Evolutionary conservation across 2,797 vertebrate genomes (phyloP).

Genomic region (Trichosurus vulpecula): DNA sequence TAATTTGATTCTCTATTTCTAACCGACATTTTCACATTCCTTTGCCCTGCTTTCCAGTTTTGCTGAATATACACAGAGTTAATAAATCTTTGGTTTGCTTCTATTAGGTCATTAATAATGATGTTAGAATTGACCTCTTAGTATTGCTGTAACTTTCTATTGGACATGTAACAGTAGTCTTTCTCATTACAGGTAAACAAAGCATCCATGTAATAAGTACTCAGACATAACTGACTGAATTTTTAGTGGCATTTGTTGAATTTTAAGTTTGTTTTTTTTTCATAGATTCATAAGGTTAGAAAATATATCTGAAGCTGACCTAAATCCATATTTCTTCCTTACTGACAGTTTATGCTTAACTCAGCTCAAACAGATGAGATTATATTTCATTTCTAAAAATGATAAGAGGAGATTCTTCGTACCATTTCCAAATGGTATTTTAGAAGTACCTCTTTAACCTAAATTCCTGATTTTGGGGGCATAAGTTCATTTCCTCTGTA

Average conservation of each 20-base stretch:
- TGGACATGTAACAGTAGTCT: neutral
- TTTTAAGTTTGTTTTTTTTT: conserved; percentile 7
- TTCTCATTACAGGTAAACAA: conserved; percentile 27
- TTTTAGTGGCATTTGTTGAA: conserved; percentile 12
- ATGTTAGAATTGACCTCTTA: conserved; percentile 12
- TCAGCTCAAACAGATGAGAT: neutral
- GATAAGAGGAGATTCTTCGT: neutral
- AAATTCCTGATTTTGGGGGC: neutral
- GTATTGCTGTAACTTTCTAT: conserved; percentile 6
- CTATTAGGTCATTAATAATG: conserved; percentile 43
- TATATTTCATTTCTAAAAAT: conserved; percentile 31
- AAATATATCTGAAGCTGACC: conserved; percentile 32
- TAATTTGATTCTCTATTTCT: neutral
- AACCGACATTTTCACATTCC: neutral
- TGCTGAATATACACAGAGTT: neutral
- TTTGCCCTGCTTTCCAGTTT: conserved; percentile 1
- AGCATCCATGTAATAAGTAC: conserved; percentile 9
- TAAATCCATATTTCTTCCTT: conserved; percentile 15
- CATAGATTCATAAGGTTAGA: conserved; percentile 10
- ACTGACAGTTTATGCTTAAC: neutral
- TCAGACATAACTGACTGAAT: conserved; percentile 3
- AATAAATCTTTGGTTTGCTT: conserved; percentile 15
- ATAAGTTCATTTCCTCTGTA: conserved; percentile 23
- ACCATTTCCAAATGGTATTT: neutral
- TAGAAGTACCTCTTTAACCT: neutral